Base-by-base conservation (phyloP, 2,113 vertebrate genomes). In the Taurulus bubalis region DNA sequence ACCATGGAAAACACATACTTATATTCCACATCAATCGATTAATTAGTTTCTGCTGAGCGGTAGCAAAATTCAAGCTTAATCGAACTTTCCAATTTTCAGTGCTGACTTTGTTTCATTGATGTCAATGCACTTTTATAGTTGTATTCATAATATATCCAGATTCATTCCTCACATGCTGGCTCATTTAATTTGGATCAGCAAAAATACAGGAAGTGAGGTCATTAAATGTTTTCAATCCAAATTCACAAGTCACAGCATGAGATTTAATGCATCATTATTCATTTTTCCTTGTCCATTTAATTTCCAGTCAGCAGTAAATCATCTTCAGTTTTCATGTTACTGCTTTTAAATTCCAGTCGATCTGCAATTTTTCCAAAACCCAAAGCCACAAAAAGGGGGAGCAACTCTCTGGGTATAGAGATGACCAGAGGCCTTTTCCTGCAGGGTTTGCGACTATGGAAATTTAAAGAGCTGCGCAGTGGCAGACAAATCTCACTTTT, bases 361-460 rank as follows among this genome's bases (percentile, higher is more conserved):
- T 36, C 9, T 68, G 56, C 59, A 22, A 42, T 88, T 91, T 55
- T 91, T 90, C 87, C 84, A 78, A 88, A 78, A 71, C 45, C 65
- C 42, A 45, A 63, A 87, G 32, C 90, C 89, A 88, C 82, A 86
- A 60, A 82, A 65, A 36, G 53, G 10, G 32, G 53, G 14, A 55
- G 10, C 3, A 28, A 30, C 12, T 62, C 28, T 78, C 28, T 75
- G 42, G 55, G 42, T 49, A 77, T 49, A 71, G 6, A 16, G 45
- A 16, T 18, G 36, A 73, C 20, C 56, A 16, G 40, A 62, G 74
- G 69, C 49, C 28, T 83, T 86, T 82, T 63, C 55, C 75, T 60
- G 28, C 66, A 63, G 49, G 58, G 40, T 72, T 71, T 85, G 68
- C 49, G 56, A 32, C 51, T 79, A 49, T 84, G 75, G 75, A 85